Base-by-base conservation (phyloP, 37 sponge, comb jelly and placozoan genomes). In the Ianthella basta region DNA sequence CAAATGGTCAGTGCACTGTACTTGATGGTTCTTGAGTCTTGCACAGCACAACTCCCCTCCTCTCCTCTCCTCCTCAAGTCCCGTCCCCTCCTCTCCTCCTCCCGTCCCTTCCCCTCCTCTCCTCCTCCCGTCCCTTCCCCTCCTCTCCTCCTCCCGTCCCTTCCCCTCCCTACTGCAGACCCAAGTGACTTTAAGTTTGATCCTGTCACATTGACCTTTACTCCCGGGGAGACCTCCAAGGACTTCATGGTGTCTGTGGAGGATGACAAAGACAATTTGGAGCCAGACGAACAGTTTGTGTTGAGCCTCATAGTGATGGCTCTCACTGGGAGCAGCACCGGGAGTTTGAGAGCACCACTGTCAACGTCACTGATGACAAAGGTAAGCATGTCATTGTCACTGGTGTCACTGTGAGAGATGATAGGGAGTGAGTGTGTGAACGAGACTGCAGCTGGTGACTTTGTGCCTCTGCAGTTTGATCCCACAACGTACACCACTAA, bases 291-390 rank as follows among this genome's bases (percentile, higher is more conserved):
- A 24, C 37, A 40, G n/a, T 75, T 75, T 24, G 2, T 23, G 0
- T 24, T 88, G 19, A 36, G 25, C 4, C 57, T 88, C 20, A 36
- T 21, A 4, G 54, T 40, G 0, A 55, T 82, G 4, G 60, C 20
- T 25, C 25, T 23, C 0, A 25, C 40, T 41, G 75, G 59, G 23
- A 61, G 73, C n/a, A n/a, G n/a, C 13, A 19, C 20, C 5, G 82
- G 75, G n/a, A 25, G 0, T 1, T 32, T 15, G 25, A 59, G 33
- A 34, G 14, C 24, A 32, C 88, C 15, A 44, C 34, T 0, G 39
- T 84, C 34, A 59, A 0, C 44, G 84, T 89, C 24, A 24, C 30
- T n/a, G 89, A 85, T 59, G 61, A 85, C 56, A 60, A 57, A 74
- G 78, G 66, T 44, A 44, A 44, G 50, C 50, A 44, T 44, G 50